phyloP scores from a whole-genome alignment of 2,113 vertebrate genomes.

The Muntiacus muntjak region DNA sequence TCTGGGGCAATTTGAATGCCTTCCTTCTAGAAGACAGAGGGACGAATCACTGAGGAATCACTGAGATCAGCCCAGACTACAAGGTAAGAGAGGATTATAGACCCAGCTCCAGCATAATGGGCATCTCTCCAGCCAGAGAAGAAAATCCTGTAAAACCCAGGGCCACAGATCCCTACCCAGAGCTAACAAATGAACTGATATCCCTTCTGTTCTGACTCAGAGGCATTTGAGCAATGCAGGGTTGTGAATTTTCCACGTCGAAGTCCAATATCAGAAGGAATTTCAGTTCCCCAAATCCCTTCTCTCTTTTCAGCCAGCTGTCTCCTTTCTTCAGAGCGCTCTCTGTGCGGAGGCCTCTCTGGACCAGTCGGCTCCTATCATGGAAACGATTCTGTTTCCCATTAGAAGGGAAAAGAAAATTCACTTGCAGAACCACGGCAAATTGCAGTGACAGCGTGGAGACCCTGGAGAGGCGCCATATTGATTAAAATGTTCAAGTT shows the following conservation, averaged over 20 bases:
- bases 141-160: neutral
- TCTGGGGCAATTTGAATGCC: neutral
- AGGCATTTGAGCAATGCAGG: conserved; percentile 69
- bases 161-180: neutral
- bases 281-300: conserved; percentile 67
- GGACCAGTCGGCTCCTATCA: conserved; percentile 29
- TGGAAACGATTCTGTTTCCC: conserved; percentile 50
- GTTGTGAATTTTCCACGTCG: conserved; percentile 58
- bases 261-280: conserved; percentile 62
- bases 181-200: conserved; percentile 48
- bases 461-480: neutral
- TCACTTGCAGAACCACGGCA: conserved; percentile 40
- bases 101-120: neutral
- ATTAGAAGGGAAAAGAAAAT: conserved; percentile 43
- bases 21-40: neutral
- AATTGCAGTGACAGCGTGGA: conserved; percentile 26
- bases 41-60: neutral
- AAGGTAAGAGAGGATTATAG: neutral
- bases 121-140: neutral
- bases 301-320: conserved; percentile 73
- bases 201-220: conserved; percentile 55
- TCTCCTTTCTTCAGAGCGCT: conserved; percentile 61
- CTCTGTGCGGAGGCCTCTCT: conserved; percentile 15
- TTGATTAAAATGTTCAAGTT: conserved; percentile 29
- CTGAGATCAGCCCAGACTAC: neutral